Conservation (phyloP, 2,888 invertebrate species). For the Parnassius apollo region DNA sequence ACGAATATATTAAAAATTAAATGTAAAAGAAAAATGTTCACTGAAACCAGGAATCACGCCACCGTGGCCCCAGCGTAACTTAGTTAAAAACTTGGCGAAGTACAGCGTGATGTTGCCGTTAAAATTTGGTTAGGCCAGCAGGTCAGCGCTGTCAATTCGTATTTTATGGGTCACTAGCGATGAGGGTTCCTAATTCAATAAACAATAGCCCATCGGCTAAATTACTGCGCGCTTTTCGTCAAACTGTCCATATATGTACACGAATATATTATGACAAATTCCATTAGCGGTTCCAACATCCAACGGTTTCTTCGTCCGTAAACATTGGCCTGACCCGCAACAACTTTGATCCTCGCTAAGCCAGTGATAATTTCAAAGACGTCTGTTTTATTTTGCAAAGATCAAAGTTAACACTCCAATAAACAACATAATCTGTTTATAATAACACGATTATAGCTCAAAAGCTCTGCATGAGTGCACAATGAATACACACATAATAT, state of each 20-base stretch:
- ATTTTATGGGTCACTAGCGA: constrained; percentile 35
- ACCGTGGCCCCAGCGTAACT: constrained; percentile 15
- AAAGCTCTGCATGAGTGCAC: too few relatives aligned
- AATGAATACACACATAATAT: too few relatives aligned
- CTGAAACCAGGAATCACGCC: constrained; percentile 12
- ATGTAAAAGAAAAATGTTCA: neutral
- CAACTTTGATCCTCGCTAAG: constrained; percentile 16
- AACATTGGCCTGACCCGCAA: constrained; percentile 10
- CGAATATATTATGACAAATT: constrained; percentile 18
- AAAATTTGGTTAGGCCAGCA: constrained; percentile 24
- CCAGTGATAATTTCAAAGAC: constrained; percentile 5
- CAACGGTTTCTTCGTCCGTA: constrained; percentile 18
- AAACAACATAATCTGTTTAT: neutral
- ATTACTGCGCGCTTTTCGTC: constrained; percentile 15
- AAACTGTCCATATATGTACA: constrained; percentile 1
- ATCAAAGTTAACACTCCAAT: constrained; percentile 7
- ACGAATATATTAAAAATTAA: too few relatives aligned
- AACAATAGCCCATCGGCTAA: constrained; percentile 29
- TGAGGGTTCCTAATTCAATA: constrained; percentile 38
- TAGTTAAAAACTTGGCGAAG: constrained; percentile 24
- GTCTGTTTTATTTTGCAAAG: too few relatives aligned
- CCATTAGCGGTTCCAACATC: constrained; percentile 14
- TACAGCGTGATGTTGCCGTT: constrained; percentile 1
- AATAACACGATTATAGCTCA: neutral
- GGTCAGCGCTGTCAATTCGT: constrained; percentile 33